phyloP scores from a whole-genome alignment of 2,113 vertebrate genomes.

The Oreotrochilus melanogaster region DNA sequence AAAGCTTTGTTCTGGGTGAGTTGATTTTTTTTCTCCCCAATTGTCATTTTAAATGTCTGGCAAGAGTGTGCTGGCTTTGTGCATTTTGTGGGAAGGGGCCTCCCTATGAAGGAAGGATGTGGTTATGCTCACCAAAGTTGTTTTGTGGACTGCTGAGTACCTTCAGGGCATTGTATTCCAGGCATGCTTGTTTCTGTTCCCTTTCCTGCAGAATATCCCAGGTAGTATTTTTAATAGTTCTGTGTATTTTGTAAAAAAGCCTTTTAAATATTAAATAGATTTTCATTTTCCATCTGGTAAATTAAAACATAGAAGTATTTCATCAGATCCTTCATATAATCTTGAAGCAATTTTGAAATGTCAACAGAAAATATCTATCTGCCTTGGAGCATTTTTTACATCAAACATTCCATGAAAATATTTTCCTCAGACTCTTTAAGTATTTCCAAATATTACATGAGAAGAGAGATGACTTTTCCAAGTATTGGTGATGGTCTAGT shows the following conservation, averaged over 20 bases:
- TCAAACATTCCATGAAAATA: slow-evolving; percentile 77
- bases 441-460: slow-evolving; percentile 75
- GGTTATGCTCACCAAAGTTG: background rate
- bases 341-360: slow-evolving; percentile 69
- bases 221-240: slow-evolving; percentile 45
- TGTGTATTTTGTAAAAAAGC: slow-evolving; percentile 59
- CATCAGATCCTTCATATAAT: slow-evolving; percentile 62
- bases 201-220: background rate
- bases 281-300: slow-evolving; percentile 62
- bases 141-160: background rate
- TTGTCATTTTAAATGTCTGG: background rate
- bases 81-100: background rate
- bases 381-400: slow-evolving; percentile 73
- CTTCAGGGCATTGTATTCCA: background rate
- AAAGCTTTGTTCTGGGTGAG: background rate
- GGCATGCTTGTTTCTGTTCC: background rate
- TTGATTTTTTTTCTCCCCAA: background rate
- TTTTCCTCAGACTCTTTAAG: slow-evolving; percentile 73
- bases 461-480: slow-evolving; percentile 48
- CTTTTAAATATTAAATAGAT: slow-evolving; percentile 63
- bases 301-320: slow-evolving; percentile 70
- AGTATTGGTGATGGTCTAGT: slow-evolving; percentile 45
- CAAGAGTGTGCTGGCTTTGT: background rate
- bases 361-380: slow-evolving; percentile 64
- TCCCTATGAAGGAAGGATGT: background rate